These are phyloP conservation scores for Minunthozetes semirufus DNA, from an alignment of 2,888 invertebrate species.

Conservation along the genomic window DNA sequence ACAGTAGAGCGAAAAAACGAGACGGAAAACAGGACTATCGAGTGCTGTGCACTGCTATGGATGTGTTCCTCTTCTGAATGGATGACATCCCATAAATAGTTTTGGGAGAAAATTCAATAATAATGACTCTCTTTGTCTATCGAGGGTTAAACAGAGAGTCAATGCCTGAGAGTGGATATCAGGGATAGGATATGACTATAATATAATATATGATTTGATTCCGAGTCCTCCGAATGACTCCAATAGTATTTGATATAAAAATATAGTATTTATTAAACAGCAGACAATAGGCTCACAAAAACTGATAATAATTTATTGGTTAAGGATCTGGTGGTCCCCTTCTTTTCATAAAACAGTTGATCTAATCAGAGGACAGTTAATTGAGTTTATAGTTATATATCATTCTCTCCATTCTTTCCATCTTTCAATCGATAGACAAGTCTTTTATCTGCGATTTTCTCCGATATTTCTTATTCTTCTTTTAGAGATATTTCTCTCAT, in stretches of 20 bases:
- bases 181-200: not conserved
- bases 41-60: too few relatives aligned
- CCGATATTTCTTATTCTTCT: not conserved
- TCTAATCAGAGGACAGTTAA: constrained; percentile 2
- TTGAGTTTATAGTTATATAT: not conserved
- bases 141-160: not conserved
- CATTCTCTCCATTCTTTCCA: not conserved
- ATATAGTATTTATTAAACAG: not conserved
- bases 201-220: not conserved
- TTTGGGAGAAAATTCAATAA: constrained; percentile 1
- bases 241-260: too few relatives aligned
- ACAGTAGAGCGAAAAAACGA: not conserved
- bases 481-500: too few relatives aligned
- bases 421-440: not conserved
- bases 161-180: not conserved
- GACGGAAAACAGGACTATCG: constrained; percentile 5
- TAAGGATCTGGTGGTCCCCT: not conserved
- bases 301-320: not conserved
- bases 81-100: constrained; percentile 3
- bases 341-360: not conserved
- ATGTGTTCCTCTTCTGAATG: not conserved
- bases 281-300: not conserved
- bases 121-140: not conserved
- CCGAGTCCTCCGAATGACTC: too few relatives aligned
- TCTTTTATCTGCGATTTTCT: not conserved